Evolutionary conservation across 37 sponge, comb jelly and placozoan genomes (phyloP).

Genomic region (Dysidea cf. avara): DNA sequence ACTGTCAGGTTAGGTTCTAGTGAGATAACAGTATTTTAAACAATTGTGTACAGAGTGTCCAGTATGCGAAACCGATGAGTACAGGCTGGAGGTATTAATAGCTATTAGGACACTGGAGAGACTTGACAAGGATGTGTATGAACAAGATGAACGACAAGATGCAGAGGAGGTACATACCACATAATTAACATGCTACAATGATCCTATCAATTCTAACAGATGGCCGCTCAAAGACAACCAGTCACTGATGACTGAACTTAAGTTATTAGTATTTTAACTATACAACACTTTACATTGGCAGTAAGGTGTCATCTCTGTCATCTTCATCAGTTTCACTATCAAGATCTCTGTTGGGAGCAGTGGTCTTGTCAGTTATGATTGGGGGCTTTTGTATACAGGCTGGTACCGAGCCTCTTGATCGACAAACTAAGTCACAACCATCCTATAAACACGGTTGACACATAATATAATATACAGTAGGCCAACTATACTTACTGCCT

Average conservation of each 20-base stretch:
- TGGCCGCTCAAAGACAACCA: background rate
- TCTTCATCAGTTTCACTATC: constrained; percentile 65
- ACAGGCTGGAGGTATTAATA: constrained; percentile 83
- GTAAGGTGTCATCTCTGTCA: constrained; percentile 70
- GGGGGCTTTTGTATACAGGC: background rate
- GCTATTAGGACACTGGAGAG: constrained; percentile 75
- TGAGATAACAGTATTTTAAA: background rate
- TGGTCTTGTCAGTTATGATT: too few relatives aligned
- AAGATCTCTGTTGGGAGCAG: too few relatives aligned
- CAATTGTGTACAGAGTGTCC: constrained; percentile 54
- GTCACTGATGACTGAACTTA: background rate
- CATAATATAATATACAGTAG: background rate
- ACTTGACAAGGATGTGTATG: constrained; percentile 90
- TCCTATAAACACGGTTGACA: constrained; percentile 44
- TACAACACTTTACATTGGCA: background rate
- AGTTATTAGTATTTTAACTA: background rate
- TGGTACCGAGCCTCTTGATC: constrained; percentile 28
- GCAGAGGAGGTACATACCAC: constrained; percentile 84
- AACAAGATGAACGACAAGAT: constrained; percentile 88
- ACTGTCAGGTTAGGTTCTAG: constrained; percentile 42
- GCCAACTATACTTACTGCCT: constrained; percentile 54
- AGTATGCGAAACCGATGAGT: constrained; percentile 82
- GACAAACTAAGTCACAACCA: constrained; percentile 82
- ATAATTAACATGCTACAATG: background rate
- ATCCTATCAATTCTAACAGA: background rate